phyloP scores from a whole-genome alignment of 1,140 invertebrate species.

The Zaprionus vittiger region DNA sequence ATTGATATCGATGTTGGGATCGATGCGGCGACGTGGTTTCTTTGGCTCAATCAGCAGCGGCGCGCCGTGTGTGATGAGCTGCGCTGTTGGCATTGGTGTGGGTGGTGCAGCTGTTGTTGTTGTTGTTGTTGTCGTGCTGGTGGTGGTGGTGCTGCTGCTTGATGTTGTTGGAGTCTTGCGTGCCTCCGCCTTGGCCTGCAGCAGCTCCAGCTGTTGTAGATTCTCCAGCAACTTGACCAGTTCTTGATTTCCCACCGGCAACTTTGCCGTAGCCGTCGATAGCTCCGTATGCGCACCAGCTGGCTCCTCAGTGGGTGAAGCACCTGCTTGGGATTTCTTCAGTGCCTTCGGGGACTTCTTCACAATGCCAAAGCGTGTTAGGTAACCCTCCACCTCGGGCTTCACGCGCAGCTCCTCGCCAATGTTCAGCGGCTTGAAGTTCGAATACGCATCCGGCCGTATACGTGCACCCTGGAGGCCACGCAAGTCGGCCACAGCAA shows the following conservation, averaged over 20 bases:
- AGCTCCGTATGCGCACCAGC: conserved; percentile 63
- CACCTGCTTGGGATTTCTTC: conserved; percentile 54
- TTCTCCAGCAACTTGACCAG: conserved; percentile 74
- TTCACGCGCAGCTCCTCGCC: conserved; percentile 78
- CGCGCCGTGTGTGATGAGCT: conserved; percentile 74
- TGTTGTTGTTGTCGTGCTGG: conserved; percentile 34
- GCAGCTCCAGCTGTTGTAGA: conserved; percentile 78
- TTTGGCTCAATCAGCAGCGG: conserved; percentile 75
- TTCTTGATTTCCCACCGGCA: conserved; percentile 57
- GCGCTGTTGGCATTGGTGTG: conserved; percentile 40
- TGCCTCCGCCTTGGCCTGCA: conserved; percentile 76
- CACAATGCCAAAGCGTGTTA: conserved; percentile 80
- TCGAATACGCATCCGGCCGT: conserved; percentile 74
- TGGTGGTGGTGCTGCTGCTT: conserved; percentile 19
- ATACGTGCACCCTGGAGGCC: conserved; percentile 69
- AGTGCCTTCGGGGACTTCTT: conserved; percentile 71
- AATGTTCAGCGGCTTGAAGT: conserved; percentile 79
- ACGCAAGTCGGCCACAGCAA: conserved; percentile 67
- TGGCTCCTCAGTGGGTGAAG: conserved; percentile 55
- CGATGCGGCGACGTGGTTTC: conserved; percentile 73
- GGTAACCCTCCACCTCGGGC: conserved; percentile 79
- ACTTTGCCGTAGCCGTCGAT: conserved; percentile 61
- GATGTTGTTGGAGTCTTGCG: conserved; percentile 24
- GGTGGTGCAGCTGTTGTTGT: conserved; percentile 30
- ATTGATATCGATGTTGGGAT: conserved; percentile 78